Evolutionary conservation across 2,113 vertebrate genomes (phyloP).

Genomic region (Furnarius figulus): DNA sequence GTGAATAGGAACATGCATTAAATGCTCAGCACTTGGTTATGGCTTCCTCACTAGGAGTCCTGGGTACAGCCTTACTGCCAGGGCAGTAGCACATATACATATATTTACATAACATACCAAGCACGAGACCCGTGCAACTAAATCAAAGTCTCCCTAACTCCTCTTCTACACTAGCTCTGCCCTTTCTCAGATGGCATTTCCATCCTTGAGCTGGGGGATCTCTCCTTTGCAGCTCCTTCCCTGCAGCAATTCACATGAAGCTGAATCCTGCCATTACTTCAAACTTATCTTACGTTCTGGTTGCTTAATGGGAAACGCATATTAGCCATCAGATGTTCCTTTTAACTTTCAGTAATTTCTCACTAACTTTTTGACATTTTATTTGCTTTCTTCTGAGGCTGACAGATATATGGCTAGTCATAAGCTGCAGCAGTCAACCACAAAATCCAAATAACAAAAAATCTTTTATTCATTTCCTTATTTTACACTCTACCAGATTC

Average conservation of each 20-base stretch:
- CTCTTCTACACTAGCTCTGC: background rate
- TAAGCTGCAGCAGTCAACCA: background rate
- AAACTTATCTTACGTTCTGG: background rate
- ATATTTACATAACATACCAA: background rate
- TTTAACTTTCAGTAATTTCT: background rate
- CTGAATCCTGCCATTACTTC: background rate
- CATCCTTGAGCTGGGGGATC: background rate
- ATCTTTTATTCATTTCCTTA: background rate
- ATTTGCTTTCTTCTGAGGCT: background rate
- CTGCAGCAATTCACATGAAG: background rate
- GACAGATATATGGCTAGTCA: background rate
- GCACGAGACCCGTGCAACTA: background rate
- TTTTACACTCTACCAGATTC: background rate
- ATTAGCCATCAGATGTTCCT: background rate
- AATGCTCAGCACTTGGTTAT: background rate
- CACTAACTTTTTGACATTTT: background rate
- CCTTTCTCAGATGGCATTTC: background rate
- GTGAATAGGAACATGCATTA: background rate
- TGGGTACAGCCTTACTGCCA: background rate
- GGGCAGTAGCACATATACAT: too few species aligned
- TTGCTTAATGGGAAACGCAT: background rate
- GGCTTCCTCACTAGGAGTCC: background rate
- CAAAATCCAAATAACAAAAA: background rate
- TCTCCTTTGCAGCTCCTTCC: background rate
- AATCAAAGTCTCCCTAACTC: background rate